These are phyloP conservation scores for Sicus ferrugineus DNA, from an alignment of 2,888 invertebrate species.

Conservation along the genomic window DNA sequence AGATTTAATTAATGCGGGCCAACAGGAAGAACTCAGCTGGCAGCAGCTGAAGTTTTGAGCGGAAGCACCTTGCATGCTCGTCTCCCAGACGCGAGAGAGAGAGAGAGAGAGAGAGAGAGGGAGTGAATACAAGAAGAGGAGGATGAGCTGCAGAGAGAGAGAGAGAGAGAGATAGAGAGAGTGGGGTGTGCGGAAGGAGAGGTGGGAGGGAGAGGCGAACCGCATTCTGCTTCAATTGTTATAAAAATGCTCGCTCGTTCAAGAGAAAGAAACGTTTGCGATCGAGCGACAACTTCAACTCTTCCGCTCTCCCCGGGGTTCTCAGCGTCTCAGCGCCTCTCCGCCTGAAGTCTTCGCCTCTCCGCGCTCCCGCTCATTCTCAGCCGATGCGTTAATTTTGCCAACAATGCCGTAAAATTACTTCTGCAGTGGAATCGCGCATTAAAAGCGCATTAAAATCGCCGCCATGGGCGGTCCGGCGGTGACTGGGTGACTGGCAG, in stretches of 20 bases:
- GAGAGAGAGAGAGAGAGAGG: not conserved
- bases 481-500: not conserved
- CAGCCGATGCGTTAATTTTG: constrained; percentile 9
- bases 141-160: not conserved
- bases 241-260: no score
- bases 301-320: not conserved
- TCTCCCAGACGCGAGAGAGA: not conserved
- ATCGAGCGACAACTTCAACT: no score
- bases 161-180: not conserved
- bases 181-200: not conserved
- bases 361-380: not conserved
- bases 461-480: constrained; percentile 12
- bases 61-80: constrained; percentile 6
- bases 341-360: not conserved
- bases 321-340: not conserved
- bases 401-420: constrained; percentile 12
- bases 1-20: constrained; percentile 29
- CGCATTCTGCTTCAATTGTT: no score
- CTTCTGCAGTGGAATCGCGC: constrained; percentile 16
- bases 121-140: not conserved
- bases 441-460: constrained; percentile 29
- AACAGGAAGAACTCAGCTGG: not conserved
- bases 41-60: constrained; percentile 7
- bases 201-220: not conserved
- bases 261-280: no score